A percentile compares a stretch with the other conserved stretches of the same genome.
Evolutionary conservation across 2,797 vertebrate species (phyloP).

Genomic region (Premnoplex brunnescens): DNA sequence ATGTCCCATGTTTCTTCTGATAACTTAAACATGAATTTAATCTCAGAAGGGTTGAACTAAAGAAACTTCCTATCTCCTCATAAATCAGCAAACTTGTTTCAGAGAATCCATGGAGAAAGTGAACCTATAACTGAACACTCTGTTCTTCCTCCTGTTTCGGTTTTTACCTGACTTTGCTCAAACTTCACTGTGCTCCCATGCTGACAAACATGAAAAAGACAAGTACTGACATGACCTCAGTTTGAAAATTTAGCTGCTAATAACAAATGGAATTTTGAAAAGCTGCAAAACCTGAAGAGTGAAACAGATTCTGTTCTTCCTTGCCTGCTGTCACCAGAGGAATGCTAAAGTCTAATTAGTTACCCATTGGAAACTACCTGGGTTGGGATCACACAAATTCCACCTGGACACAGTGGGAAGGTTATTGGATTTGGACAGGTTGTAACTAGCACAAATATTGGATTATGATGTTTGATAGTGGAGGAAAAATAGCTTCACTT

Average conservation of each 20-base stretch:
- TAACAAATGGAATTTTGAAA: background rate
- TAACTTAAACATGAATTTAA: background rate
- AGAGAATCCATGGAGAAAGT: background rate
- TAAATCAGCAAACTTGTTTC: background rate
- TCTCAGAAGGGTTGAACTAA: background rate
- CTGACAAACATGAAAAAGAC: background rate
- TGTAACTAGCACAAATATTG: background rate
- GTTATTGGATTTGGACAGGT: background rate
- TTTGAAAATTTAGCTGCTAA: background rate
- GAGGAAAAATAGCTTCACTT: background rate
- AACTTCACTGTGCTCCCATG: background rate
- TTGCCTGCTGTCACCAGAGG: background rate
- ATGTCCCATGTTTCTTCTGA: background rate
- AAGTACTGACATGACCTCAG: accelerated
- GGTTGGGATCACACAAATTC: background rate
- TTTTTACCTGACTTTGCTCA: background rate
- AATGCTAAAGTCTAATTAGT: background rate
- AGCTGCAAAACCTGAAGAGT: background rate
- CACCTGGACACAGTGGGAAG: background rate
- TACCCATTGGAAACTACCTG: background rate
- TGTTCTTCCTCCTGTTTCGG: background rate
- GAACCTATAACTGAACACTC: background rate
- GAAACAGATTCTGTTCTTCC: background rate
- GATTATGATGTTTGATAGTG: background rate
- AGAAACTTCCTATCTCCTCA: background rate